Evolutionary conservation across 1,140 invertebrate species (phyloP), one percentile per base, ranked within the genome.

Genomic region (Brachystomella parvula): DNA sequence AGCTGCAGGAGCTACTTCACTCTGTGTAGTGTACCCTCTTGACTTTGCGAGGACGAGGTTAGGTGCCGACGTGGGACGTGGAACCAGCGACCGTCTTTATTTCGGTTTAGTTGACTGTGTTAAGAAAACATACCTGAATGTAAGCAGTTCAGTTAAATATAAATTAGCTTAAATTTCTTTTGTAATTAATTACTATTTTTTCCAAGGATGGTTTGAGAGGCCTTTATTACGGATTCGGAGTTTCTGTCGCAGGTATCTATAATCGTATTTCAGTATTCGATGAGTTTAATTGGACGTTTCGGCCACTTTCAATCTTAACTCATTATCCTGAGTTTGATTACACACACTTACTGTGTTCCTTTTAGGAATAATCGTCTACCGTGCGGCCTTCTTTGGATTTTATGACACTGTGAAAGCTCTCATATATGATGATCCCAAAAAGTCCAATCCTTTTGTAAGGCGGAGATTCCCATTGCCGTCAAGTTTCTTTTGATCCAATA

Each of bases 341-440:
- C n/a, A n/a, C n/a, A n/a, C n/a, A n/a, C n/a, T n/a, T n/a, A n/a
- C n/a, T n/a, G n/a, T n/a, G n/a, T n/a, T n/a, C n/a, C n/a, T n/a
- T n/a, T n/a, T n/a, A n/a, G n/a, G n/a, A n/a, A n/a, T 89, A 73
- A 88, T 89, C 61, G 88, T 89, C 76, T 90, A 89, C 76, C 83
- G 92, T 78, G 92, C 91, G n/a, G 88, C 89, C 56, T 96, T 93
- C 82, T 96, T 96, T 76, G 92, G 92, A 71, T 88, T 91, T 79
- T 96, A 89, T 75, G 92, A 96, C 77, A 94, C 91, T 65, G 86
- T 90, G 69, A 90, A 91, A 78, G 90, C 87, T 70, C 88, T 94
- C 82, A 59, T 59, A 29, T 59, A 59, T 21, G 57, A 59, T 21
- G 57, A 59, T 31, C 57, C 57, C 3, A 59, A 32, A 21, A 59